Percentiles rank a stretch among this genome's conserved stretches.
These are phyloP conservation scores for Scaptomyza flava DNA, from an alignment of 2,888 invertebrate genomes.

Conservation along the genomic window DNA sequence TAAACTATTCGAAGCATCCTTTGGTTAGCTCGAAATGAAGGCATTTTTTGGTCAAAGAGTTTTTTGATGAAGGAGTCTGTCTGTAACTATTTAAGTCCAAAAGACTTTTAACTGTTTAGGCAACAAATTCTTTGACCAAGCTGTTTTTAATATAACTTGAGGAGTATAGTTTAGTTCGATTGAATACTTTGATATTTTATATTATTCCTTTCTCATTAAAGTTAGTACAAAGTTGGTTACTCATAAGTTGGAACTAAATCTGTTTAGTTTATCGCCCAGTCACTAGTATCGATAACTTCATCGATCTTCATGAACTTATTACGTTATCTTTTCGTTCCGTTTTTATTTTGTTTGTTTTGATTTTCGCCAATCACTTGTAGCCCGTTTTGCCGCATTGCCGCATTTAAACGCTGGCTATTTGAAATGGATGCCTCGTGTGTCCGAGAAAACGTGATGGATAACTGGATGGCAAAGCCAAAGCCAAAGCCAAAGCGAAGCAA, in stretches of 20 bases:
- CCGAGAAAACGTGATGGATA: constrained; percentile 84
- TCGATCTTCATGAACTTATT: background rate
- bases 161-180: too few species aligned
- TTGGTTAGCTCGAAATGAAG: background rate
- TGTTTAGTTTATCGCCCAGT: too few species aligned
- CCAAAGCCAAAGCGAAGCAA: background rate
- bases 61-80: background rate
- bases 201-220: too few species aligned
- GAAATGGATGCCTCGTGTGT: constrained; percentile 83
- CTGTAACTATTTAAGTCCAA: too few species aligned
- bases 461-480: constrained; percentile 41
- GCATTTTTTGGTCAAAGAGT: background rate
- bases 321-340: background rate
- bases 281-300: background rate
- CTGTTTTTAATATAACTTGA: too few species aligned
- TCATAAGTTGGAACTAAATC: too few species aligned
- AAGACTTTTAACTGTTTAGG: too few species aligned
- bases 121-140: constrained; percentile 16
- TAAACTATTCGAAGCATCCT: background rate
- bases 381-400: constrained; percentile 11
- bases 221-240: too few species aligned
- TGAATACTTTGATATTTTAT: too few species aligned
- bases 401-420: constrained; percentile 64
- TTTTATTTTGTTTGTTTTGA: constrained; percentile 44
- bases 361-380: constrained; percentile 32